phyloP scores from a whole-genome alignment of 2,888 invertebrate genomes.

The Miltochrista miniata region DNA sequence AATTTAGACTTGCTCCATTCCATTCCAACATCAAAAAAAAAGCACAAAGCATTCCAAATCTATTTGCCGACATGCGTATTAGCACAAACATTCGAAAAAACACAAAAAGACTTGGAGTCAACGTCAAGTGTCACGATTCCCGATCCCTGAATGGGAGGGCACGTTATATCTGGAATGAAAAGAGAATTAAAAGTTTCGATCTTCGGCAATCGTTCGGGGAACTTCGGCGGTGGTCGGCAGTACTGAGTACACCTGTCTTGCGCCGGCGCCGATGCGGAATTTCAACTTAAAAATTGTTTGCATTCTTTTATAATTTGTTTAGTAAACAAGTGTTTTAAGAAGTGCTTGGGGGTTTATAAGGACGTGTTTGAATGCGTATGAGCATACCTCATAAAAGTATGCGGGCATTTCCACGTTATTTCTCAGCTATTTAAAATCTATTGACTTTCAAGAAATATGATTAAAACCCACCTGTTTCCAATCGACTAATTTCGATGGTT shows the following conservation, averaged over 20 bases:
- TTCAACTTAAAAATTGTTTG: conserved; percentile 27
- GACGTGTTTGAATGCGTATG: conserved; percentile 1
- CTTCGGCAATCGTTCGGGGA: conserved; percentile 38
- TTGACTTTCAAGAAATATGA: no score
- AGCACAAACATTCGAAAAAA: conserved; percentile 31
- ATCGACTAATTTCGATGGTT: no score
- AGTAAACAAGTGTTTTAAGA: conserved; percentile 13
- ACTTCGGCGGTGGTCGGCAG: conserved; percentile 28
- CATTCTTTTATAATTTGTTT: conserved; percentile 23
- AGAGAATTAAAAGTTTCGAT: conserved; percentile 38
- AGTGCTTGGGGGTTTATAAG: conserved; percentile 5
- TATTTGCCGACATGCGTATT: conserved; percentile 40
- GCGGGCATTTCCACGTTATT: no score
- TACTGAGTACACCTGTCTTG: conserved; percentile 36
- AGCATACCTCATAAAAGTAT: conserved; percentile 6
- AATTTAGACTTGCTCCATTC: not conserved
- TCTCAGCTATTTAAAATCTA: no score
- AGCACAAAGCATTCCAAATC: conserved; percentile 23
- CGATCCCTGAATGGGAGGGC: conserved; percentile 57
- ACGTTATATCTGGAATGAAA: conserved; percentile 56
- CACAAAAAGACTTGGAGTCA: conserved; percentile 36
- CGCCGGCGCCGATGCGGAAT: conserved; percentile 26
- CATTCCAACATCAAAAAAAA: not conserved
- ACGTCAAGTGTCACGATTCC: conserved; percentile 42
- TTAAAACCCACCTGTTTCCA: no score